Conservation (phyloP, 1,140 invertebrate species). For the honey bee (Apis mellifera) region DNA sequence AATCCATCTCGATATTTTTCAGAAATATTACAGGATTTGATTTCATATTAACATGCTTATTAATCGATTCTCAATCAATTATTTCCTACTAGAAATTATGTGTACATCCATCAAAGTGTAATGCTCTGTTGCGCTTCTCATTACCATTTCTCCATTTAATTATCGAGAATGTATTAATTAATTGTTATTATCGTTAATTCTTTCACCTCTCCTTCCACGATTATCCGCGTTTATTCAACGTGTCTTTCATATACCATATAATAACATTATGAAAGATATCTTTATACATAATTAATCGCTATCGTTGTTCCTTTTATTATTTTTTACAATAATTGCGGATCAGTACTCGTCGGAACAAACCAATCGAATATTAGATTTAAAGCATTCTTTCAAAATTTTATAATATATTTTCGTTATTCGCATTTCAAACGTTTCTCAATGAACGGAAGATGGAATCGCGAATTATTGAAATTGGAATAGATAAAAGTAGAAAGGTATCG, state of each 20-base stretch:
- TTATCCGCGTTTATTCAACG: background rate
- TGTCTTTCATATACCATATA: background rate
- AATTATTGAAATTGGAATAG: too few relatives aligned
- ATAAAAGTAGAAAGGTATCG: too few relatives aligned
- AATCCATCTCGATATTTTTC: constrained; percentile 3
- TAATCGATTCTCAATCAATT: constrained; percentile 41
- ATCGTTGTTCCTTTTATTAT: too few relatives aligned
- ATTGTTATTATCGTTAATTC: constrained; percentile 27
- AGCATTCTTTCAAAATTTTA: too few relatives aligned
- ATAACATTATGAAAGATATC: background rate
- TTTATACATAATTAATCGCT: background rate
- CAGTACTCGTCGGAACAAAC: too few relatives aligned
- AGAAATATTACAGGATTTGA: background rate
- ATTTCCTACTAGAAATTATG: constrained; percentile 25
- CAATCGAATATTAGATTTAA: too few relatives aligned
- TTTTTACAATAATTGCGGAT: too few relatives aligned
- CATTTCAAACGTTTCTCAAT: too few relatives aligned
- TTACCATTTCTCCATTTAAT: constrained; percentile 28
- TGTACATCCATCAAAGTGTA: background rate
- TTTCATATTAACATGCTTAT: constrained; percentile 22
- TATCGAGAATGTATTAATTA: constrained; percentile 42
- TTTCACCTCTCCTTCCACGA: background rate
- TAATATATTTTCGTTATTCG: too few relatives aligned
- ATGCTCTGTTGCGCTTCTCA: background rate
- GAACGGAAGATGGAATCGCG: too few relatives aligned